These are phyloP conservation scores for Oxyruncus cristatus DNA, from an alignment of 2,113 vertebrate species.

Conservation along the genomic window DNA sequence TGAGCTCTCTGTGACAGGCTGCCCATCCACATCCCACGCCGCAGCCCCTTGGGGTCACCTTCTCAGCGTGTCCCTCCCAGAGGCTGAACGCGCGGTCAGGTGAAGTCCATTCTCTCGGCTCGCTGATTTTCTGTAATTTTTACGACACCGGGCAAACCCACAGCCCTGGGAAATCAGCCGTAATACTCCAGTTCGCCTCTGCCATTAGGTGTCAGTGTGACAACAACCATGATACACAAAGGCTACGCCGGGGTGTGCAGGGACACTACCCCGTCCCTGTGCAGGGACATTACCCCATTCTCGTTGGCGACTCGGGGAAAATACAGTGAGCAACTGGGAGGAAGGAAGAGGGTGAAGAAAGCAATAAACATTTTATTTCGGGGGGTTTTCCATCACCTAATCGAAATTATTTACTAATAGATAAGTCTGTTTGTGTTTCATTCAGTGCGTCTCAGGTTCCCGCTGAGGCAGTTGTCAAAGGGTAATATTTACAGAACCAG, in stretches of 20 bases:
- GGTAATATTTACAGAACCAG: background rate
- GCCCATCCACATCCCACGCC: background rate
- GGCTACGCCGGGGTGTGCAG: background rate
- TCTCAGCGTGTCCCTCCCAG: background rate
- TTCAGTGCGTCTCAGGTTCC: background rate
- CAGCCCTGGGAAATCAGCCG: background rate
- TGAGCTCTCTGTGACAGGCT: background rate
- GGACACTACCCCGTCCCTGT: background rate
- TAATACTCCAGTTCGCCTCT: background rate
- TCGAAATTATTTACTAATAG: background rate
- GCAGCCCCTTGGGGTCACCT: accelerated
- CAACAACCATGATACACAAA: conserved; percentile 36
- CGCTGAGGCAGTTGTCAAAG: background rate
- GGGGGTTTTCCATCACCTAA: background rate
- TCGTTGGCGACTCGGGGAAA: background rate
- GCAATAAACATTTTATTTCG: background rate
- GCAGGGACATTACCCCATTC: background rate
- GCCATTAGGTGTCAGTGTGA: conserved; percentile 68
- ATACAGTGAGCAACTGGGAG: background rate
- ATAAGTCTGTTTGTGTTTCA: background rate
- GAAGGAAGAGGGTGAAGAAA: background rate
- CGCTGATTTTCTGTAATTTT: background rate
- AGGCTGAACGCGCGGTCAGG: background rate
- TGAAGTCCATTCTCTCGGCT: background rate
- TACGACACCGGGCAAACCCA: background rate